Evolutionary conservation across 2,113 vertebrate genomes (phyloP).

Genomic region (Anolis carolinensis): DNA sequence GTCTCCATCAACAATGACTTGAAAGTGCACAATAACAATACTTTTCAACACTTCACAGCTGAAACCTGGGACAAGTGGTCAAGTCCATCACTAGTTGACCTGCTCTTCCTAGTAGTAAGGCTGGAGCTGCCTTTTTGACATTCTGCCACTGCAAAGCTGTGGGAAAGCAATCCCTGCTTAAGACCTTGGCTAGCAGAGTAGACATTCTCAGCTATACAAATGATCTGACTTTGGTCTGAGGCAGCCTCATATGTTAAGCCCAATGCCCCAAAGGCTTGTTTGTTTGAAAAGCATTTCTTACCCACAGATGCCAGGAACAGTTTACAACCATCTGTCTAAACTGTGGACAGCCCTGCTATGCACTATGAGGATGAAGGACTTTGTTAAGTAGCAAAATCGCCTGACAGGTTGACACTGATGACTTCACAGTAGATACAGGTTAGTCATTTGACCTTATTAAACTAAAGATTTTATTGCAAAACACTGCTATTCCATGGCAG

Average conservation of each 20-base stretch:
- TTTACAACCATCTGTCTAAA: conserved; percentile 52
- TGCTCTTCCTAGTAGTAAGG: not conserved
- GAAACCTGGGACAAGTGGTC: no score
- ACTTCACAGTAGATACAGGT: not conserved
- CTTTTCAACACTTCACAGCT: no score
- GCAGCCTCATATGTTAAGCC: conserved; percentile 21
- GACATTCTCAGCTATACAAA: not conserved
- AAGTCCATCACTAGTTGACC: no score
- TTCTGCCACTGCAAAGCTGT: not conserved
- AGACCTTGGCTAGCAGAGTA: not conserved
- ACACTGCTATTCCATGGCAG: not conserved
- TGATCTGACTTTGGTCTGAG: not conserved
- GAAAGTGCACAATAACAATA: no score
- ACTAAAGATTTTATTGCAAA: not conserved
- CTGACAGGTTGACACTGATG: conserved; percentile 5
- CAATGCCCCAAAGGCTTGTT: conserved; percentile 45
- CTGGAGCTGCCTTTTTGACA: not conserved
- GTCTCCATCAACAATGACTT: no score
- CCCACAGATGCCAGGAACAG: conserved; percentile 5
- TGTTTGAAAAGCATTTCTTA: conserved; percentile 38
- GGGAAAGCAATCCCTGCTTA: not conserved
- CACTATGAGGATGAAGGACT: not conserved
- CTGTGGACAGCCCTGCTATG: not conserved
- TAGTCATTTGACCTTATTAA: not conserved
- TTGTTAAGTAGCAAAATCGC: not conserved